Evolutionary conservation across 2,797 vertebrate species (phyloP).

Genomic region (Leucoraja ocellata): DNA sequence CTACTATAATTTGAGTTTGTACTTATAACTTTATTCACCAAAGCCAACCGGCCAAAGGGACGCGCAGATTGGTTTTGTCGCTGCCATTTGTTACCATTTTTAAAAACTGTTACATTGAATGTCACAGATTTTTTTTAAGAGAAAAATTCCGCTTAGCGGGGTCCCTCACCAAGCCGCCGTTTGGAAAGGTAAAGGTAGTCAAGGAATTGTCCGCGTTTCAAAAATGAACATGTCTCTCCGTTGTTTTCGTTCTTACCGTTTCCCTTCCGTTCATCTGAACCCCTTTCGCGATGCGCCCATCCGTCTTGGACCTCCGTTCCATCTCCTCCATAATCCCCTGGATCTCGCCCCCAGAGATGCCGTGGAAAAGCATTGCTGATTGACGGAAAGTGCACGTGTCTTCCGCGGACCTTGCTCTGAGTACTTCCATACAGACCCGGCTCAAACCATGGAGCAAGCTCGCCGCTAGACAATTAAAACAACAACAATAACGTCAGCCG

Average conservation of each 20-base stretch:
- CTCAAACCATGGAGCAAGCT: slow-evolving; percentile 71
- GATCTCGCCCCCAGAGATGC: slow-evolving; percentile 98
- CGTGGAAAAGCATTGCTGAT: slow-evolving; percentile 99
- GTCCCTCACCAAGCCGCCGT: background rate
- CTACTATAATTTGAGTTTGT: background rate
- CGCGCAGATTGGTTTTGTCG: too few relatives aligned
- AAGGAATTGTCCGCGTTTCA: background rate
- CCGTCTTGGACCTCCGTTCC: slow-evolving; percentile 90
- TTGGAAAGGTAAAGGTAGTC: background rate
- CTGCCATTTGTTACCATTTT: background rate
- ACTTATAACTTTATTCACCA: background rate
- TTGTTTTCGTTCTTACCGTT: slow-evolving; percentile 68
- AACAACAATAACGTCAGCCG: slow-evolving; percentile 8
- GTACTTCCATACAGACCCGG: slow-evolving; percentile 95
- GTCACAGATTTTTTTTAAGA: background rate
- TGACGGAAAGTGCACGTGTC: slow-evolving; percentile 91
- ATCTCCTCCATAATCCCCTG: slow-evolving; percentile 99
- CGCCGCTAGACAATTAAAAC: slow-evolving; percentile 33
- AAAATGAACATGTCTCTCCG: background rate
- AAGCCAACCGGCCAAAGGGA: background rate
- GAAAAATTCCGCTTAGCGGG: background rate
- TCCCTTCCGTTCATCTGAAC: slow-evolving; percentile 94
- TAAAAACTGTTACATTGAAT: background rate
- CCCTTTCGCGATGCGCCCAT: slow-evolving; percentile 86
- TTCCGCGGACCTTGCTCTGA: slow-evolving; percentile 90